Conservation (phyloP, 2,113 vertebrate genomes). For the Campylomormyrus numenius region DNA sequence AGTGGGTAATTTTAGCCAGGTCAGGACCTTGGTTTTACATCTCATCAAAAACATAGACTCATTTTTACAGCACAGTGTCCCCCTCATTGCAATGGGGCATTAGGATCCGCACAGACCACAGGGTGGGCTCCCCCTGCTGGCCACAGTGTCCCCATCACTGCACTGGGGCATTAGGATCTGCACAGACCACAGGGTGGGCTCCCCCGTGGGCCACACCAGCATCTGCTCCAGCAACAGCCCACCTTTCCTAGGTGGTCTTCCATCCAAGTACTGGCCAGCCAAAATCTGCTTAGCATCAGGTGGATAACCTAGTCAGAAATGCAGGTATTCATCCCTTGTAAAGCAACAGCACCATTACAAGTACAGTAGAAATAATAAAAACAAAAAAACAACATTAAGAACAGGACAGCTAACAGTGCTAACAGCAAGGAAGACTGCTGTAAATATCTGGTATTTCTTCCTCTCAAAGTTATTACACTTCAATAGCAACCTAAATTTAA, state of each 20-base stretch:
- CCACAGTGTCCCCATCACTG: too few species aligned
- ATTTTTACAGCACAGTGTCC: background rate
- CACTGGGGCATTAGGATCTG: too few species aligned
- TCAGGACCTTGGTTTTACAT: background rate
- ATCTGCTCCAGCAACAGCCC: background rate
- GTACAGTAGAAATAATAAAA: too few species aligned
- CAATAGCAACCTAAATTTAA: background rate
- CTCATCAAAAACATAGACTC: background rate
- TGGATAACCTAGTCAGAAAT: too few species aligned
- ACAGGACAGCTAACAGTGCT: background rate
- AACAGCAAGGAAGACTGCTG: background rate
- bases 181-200: too few species aligned
- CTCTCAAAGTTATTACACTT: background rate
- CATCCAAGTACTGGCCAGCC: too few species aligned
- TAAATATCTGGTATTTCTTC: background rate
- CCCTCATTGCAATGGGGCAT: background rate
- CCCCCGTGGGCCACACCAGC: background rate
- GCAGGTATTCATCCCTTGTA: too few species aligned
- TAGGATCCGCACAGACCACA: background rate
- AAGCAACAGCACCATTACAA: too few species aligned
- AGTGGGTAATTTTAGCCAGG: background rate
- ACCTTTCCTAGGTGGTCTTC: background rate
- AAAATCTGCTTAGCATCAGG: too few species aligned
- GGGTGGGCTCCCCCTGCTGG: background rate
- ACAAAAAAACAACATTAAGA: background rate